Base-by-base conservation (phyloP, 2,797 vertebrate genomes). In the Percopsis omiscomaycus region DNA sequence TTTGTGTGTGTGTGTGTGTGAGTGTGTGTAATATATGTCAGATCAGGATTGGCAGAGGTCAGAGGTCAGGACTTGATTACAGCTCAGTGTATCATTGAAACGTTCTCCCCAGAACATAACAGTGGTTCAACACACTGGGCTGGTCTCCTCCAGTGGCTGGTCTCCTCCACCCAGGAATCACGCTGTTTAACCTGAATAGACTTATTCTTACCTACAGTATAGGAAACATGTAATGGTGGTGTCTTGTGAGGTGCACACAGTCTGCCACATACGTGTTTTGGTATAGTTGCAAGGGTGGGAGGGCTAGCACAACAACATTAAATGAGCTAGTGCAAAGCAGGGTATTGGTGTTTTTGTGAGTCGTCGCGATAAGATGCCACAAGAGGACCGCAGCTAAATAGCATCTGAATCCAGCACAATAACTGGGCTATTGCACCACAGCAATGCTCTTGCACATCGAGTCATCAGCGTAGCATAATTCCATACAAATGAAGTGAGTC, bases 1-100 rank as follows among this genome's bases (percentile, higher is more conserved):
- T 16, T 4, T 47, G 8, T 3, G 4, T 5, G 50, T 14, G 55
- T 29, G 5, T 61, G 64, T 10, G 58, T 13, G 49, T 64, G 53
- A 32, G 61, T 55, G 51, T 48, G 55, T 51, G 54, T 27, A 44
- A 44, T 10, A 12, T 32, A 30, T 57, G 32, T 8, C 54, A 47
- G 56, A 56, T 58, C 37, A 2, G 50, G 68, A 46, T 75, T 0
- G 64, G 29, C 45, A 3, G 8, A 50, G 58, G 3, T 37, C 4
- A 11, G 59, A 47, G 68, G 61, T 78, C 71, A 53, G 49, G 65
- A 16, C 37, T 30, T 55, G 53, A 48, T 55, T 16, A 37, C 57
- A 62, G 49, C 57, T 68, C 64, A 64, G 28, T 32, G 28, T 16
- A 28, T 14, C 54, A 37, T 15, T n/a, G 27, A 15, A 27, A 47